Evolutionary conservation across 2,888 invertebrate species (phyloP).

Genomic region (Tortricodes alternella): DNA sequence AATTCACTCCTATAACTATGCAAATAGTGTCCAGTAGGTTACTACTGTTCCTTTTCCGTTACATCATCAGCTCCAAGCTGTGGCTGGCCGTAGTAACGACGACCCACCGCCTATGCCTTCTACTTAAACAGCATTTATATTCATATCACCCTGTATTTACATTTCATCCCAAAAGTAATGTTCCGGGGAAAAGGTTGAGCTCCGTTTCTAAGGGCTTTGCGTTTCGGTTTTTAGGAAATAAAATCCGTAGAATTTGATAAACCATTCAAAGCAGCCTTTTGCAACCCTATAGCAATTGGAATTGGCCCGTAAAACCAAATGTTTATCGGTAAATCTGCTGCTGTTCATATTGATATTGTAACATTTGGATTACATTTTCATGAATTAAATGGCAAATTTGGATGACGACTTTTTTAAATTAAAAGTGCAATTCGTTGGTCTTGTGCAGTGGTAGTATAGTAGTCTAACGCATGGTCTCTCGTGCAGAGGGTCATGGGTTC

Average conservation of each 20-base stretch:
- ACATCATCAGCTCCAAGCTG: slow-evolving; percentile 39
- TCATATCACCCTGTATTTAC: slow-evolving; percentile 80
- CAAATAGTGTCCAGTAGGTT: neutral
- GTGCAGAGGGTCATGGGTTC: no score
- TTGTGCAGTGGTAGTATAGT: no score
- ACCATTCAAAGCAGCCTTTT: slow-evolving; percentile 8
- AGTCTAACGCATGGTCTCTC: no score
- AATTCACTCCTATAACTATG: neutral
- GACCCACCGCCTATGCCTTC: slow-evolving; percentile 52
- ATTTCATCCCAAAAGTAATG: slow-evolving; percentile 69
- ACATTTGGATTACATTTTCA: neutral
- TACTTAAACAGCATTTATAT: slow-evolving; percentile 79
- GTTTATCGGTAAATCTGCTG: neutral
- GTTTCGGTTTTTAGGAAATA: slow-evolving; percentile 32
- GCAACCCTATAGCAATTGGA: neutral
- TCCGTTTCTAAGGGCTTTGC: slow-evolving; percentile 48
- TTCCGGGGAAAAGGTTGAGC: slow-evolving; percentile 50
- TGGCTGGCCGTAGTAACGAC: slow-evolving; percentile 35
- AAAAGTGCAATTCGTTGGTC: no score
- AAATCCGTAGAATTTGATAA: slow-evolving; percentile 31
- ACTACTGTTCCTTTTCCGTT: slow-evolving; percentile 16
- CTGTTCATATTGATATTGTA: neutral
- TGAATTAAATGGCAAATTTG: neutral
- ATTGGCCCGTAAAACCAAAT: slow-evolving; percentile 8
- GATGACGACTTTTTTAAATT: no score